Evolutionary conservation across 2,888 invertebrate species (phyloP).

Genomic region (Thysanoteuthis rhombus): DNA sequence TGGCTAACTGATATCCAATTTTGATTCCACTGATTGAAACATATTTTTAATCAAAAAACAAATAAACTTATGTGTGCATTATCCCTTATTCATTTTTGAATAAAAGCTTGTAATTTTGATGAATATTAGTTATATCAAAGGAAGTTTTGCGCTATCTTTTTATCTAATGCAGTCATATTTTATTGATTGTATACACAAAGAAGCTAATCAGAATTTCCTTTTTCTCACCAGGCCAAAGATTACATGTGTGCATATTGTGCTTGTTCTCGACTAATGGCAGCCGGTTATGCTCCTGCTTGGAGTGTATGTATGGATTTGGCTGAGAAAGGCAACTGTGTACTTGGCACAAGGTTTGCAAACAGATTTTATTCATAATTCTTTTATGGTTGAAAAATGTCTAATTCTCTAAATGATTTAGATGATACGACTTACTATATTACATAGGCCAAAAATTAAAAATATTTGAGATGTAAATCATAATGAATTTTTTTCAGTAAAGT

Average conservation of each 20-base stretch:
- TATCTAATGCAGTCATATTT: no score
- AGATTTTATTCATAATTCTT: neutral
- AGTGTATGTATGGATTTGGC: conserved; percentile 71
- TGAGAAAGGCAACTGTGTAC: conserved; percentile 53
- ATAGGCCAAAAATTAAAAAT: neutral
- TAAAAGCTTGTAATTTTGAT: no score
- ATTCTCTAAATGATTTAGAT: neutral
- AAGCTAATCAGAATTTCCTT: neutral
- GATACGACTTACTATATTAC: neutral
- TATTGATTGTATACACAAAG: no score
- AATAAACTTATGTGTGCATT: no score
- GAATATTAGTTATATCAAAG: no score
- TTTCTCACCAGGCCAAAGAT: conserved; percentile 62
- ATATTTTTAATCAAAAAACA: no score
- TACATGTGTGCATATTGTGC: conserved; percentile 69
- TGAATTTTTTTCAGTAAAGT: neutral
- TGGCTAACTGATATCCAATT: no score
- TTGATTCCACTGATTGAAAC: no score
- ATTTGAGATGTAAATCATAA: neutral
- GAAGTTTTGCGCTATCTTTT: no score
- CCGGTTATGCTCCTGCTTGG: conserved; percentile 72
- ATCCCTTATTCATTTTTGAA: no score
- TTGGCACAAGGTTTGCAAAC: conserved; percentile 1
- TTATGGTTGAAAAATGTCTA: neutral
- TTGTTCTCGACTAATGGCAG: conserved; percentile 71